Base-by-base conservation (phyloP, 2,113 vertebrate species). In the Trogon melanurus region DNA sequence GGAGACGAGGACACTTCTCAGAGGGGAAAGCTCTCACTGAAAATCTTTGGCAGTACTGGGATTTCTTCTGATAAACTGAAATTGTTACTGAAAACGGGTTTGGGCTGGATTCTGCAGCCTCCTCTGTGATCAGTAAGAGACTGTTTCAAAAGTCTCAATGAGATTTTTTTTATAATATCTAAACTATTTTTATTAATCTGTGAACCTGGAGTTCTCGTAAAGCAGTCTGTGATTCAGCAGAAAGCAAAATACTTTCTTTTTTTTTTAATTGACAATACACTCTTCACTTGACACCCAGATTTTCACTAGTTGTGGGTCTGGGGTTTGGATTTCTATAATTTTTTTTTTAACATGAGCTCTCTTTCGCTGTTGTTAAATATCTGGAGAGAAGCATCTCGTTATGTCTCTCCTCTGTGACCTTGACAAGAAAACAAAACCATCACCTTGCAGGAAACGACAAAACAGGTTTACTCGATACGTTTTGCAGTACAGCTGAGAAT, bases 41-140 rank as follows among this genome's bases (percentile, higher is more conserved):
- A 80, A 53, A 51, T 65, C 85, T 95, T 96, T 96, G 95, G 70
- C 62, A 88, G 58, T 58, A 51, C 60, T 78, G 34, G 21, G 69
- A 64, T 60, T 85, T 19, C 16, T 78, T 71, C 32, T 5, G 41
- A 26, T 85, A 44, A 85, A 76, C 14, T 10, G 45, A 60, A 73
- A 34, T 62, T n/a, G 58, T 20, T 80, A 23, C 27, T 36, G 48
- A 32, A 71, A 79, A 72, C 5, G 41, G 34, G 9, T 85, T 71
- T 58, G 64, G 61, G 30, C 34, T 85, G 56, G 62, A 51, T 74
- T 72, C 38, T 54, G 44, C n/a, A 83, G 57, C 51, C 11, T 67
- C 36, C 34, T 64, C 32, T 44, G 2, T 6, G 30, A 27, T n/a
- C 23, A 26, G 38, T 32, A 69, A 60, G 61, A 74, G 84, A 27